phyloP scores from a whole-genome alignment of 2,888 invertebrate species.

The Iselma pallidipennis region DNA sequence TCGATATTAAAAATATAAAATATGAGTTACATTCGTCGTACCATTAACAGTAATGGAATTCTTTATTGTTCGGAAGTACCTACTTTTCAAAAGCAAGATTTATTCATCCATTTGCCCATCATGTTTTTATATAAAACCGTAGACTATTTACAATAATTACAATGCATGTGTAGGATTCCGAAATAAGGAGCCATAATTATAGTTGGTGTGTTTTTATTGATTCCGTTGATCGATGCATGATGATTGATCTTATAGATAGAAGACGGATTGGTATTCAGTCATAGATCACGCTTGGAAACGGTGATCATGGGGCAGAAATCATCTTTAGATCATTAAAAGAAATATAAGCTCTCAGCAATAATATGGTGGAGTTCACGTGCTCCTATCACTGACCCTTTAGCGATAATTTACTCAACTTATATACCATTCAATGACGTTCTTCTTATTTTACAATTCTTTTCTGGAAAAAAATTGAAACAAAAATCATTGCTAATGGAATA shows the following conservation, averaged over 20 bases:
- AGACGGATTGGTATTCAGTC: slow-evolving; percentile 51
- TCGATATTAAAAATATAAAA: slow-evolving; percentile 41
- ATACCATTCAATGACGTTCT: neutral
- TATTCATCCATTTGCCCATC: slow-evolving; percentile 48
- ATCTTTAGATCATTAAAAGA: slow-evolving; percentile 29
- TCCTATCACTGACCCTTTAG: slow-evolving; percentile 7
- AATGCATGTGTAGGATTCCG: slow-evolving; percentile 55
- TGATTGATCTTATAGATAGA: slow-evolving; percentile 55
- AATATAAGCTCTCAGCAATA: neutral
- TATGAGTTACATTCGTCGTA: slow-evolving; percentile 41
- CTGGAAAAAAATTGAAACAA: neutral
- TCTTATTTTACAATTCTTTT: neutral
- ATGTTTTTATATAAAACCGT: slow-evolving; percentile 40
- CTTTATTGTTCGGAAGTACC: slow-evolving; percentile 40
- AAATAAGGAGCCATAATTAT: slow-evolving; percentile 53
- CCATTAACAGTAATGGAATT: slow-evolving; percentile 44
- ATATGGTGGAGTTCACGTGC: slow-evolving; percentile 16
- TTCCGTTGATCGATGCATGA: slow-evolving; percentile 51
- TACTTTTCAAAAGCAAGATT: slow-evolving; percentile 43
- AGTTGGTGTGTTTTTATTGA: slow-evolving; percentile 50
- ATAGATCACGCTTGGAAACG: slow-evolving; percentile 53
- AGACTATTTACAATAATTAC: slow-evolving; percentile 55
- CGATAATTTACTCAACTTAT: neutral
- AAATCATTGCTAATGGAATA: neutral
- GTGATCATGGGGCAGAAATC: slow-evolving; percentile 25